These are phyloP conservation scores for Lophura nycthemera DNA, from an alignment of 2,113 vertebrate genomes.

Conservation along the genomic window DNA sequence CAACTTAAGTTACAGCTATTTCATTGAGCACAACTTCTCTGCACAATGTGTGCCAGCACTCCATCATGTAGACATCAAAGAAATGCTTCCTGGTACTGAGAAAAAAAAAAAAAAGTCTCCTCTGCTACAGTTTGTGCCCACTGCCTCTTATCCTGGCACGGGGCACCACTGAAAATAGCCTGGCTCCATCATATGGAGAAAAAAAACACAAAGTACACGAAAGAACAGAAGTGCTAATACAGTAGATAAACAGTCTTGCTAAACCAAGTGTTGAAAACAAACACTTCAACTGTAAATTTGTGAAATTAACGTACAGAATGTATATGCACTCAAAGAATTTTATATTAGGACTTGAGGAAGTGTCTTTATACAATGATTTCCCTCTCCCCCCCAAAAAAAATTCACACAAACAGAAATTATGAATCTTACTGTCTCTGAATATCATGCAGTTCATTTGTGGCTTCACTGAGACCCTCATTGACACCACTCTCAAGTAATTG, in stretches of 20 bases:
- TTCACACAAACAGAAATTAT: background rate
- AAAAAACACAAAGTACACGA: background rate
- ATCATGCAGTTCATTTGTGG: constrained; percentile 74
- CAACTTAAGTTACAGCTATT: no score
- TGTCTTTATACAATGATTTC: background rate
- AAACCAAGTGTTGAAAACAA: background rate
- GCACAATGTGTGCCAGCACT: background rate
- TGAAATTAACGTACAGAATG: background rate
- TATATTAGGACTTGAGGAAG: background rate
- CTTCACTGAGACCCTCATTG: constrained; percentile 80
- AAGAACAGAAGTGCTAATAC: background rate
- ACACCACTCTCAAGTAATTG: constrained; percentile 77
- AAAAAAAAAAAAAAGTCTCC: no score
- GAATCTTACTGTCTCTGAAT: constrained; percentile 76
- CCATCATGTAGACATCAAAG: background rate
- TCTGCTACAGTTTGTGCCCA: background rate
- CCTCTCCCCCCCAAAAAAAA: background rate
- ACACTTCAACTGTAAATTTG: background rate
- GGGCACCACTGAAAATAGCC: background rate
- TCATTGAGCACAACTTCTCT: no score
- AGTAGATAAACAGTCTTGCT: background rate
- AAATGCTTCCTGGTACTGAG: background rate
- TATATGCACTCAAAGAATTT: background rate
- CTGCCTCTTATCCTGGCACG: background rate
- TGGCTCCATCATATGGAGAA: background rate